A percentile compares a stretch with the other conserved stretches of the same genome.
These are phyloP conservation scores for Sebastes trivittatus DNA, from an alignment of 2,797 vertebrate genomes.

Conservation along the genomic window DNA sequence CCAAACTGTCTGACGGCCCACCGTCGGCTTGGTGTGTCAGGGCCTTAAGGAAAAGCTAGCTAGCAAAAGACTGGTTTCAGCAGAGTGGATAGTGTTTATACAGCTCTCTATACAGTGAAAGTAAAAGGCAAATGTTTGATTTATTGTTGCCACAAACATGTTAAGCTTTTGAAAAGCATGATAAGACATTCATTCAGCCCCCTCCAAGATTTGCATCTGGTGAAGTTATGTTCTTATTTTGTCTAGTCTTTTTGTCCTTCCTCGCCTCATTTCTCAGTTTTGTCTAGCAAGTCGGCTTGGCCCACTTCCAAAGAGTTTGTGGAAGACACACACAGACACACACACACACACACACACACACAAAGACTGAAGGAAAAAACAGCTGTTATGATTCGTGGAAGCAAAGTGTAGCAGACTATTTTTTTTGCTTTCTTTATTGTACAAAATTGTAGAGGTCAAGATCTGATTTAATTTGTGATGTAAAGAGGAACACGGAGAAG, in stretches of 20 bases:
- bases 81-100: not conserved
- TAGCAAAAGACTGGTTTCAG: not conserved
- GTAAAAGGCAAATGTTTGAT: conserved; percentile 6
- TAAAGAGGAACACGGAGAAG: conserved; percentile 1
- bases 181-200: not conserved
- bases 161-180: conserved; percentile 2
- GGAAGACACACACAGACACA: not conserved
- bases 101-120: conserved; percentile 1
- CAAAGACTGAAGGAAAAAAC: not conserved
- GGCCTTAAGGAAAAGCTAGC: not conserved
- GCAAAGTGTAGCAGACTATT: not conserved
- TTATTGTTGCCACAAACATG: conserved; percentile 1
- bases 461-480: conserved; percentile 36
- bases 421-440: not conserved
- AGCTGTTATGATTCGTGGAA: conserved; percentile 12
- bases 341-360: not conserved
- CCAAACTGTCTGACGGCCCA: no score
- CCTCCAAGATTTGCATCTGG: conserved; percentile 22
- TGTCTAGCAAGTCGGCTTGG: conserved; percentile 27
- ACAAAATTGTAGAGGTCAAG: conserved; percentile 9
- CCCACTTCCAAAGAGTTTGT: conserved; percentile 49
- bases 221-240: conserved; percentile 18
- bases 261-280: not conserved
- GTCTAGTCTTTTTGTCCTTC: not conserved
- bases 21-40: no score